Evolutionary conservation across 2,888 invertebrate genomes (phyloP).

Genomic region (Conistra vaccinii): DNA sequence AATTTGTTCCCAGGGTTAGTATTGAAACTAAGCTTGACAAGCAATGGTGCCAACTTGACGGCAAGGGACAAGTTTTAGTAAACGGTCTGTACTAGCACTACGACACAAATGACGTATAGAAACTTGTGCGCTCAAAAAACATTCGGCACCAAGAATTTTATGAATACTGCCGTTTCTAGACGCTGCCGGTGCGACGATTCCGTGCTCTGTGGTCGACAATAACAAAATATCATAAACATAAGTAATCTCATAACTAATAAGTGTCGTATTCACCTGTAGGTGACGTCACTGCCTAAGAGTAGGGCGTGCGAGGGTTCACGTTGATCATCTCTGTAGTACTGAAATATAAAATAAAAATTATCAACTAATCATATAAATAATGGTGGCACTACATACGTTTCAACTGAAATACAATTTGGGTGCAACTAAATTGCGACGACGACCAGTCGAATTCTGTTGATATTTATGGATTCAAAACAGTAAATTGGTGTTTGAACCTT

Average conservation of each 20-base stretch:
- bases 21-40: no score
- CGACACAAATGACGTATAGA: neutral
- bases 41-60: no score
- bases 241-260: constrained; percentile 30
- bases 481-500: neutral
- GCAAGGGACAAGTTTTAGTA: no score
- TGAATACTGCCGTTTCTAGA: no score
- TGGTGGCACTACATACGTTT: constrained; percentile 7
- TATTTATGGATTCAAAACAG: neutral
- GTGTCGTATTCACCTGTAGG: constrained; percentile 21
- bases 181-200: neutral
- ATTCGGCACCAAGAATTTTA: no score
- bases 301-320: constrained; percentile 96
- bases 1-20: no score
- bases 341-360: constrained; percentile 83
- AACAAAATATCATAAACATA: constrained; percentile 13
- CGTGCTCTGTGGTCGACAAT: constrained; percentile 7
- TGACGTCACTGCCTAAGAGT: constrained; percentile 89
- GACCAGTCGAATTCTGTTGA: neutral
- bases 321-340: constrained; percentile 98
- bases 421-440: neutral
- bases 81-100: neutral
- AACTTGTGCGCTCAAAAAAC: no score
- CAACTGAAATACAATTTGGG: constrained; percentile 1
- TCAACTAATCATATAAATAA: neutral